Evolutionary conservation across 2,888 invertebrate species (phyloP).

Genomic region (Cheiracanthium punctorium): DNA sequence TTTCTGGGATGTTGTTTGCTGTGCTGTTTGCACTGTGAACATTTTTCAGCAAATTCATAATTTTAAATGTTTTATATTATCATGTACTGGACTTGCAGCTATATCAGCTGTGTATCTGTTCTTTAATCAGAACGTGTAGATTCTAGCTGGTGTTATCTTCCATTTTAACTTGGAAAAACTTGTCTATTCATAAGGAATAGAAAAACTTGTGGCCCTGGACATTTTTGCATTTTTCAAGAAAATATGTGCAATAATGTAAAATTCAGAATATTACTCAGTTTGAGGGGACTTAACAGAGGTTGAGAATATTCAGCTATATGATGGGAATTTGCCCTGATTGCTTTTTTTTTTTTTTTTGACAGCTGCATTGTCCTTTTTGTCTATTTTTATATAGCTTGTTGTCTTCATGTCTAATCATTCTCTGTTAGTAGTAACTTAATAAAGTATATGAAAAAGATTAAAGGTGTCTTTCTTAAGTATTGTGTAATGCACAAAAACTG

Average conservation of each 20-base stretch:
- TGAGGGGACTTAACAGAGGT: slow-evolving; percentile 65
- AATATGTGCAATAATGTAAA: slow-evolving; percentile 3
- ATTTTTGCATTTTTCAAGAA: slow-evolving; percentile 58
- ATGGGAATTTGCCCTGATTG: not conserved
- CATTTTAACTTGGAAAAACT: too few relatives aligned
- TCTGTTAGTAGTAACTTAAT: slow-evolving; percentile 68
- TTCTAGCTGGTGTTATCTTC: not conserved
- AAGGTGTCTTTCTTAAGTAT: too few relatives aligned
- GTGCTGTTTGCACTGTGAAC: not conserved
- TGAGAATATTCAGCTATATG: slow-evolving; percentile 59
- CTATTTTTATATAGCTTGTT: slow-evolving; percentile 69
- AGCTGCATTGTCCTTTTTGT: slow-evolving; percentile 65
- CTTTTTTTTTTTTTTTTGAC: not conserved
- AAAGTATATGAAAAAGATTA: slow-evolving; percentile 41
- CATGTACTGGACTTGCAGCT: not conserved
- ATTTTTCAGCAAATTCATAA: not conserved
- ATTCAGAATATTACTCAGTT: slow-evolving; percentile 63
- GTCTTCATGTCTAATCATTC: slow-evolving; percentile 72
- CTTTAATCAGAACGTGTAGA: not conserved
- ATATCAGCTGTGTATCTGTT: not conserved
- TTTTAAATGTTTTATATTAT: not conserved
- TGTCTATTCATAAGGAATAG: too few relatives aligned
- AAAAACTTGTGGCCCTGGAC: slow-evolving; percentile 29
- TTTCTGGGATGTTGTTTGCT: not conserved
- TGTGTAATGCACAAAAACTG: too few relatives aligned